Percentiles rank a stretch among this genome's conserved stretches.
Evolutionary conservation across 2,113 vertebrate genomes (phyloP).

Genomic region (Aegotheles bennettii): DNA sequence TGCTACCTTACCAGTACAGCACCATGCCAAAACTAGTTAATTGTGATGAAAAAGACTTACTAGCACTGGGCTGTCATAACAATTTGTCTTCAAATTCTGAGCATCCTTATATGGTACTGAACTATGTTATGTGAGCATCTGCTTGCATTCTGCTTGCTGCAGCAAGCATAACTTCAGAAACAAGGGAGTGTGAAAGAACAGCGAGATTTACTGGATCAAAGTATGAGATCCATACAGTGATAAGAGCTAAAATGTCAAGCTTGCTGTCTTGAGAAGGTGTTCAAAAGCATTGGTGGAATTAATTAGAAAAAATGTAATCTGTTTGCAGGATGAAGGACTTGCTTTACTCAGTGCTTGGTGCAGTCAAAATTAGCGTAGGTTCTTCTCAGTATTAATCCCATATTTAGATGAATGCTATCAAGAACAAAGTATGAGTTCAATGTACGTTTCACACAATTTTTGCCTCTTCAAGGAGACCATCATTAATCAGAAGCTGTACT

Average conservation of each 20-base stretch:
- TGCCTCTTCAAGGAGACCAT: background rate
- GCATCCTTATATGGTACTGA: background rate
- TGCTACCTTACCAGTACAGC: background rate
- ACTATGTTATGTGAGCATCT: background rate
- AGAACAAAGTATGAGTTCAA: background rate
- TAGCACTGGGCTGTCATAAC: background rate
- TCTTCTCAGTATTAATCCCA: background rate
- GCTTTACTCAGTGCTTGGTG: background rate
- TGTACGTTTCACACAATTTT: background rate
- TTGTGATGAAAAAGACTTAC: background rate
- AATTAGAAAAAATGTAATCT: background rate
- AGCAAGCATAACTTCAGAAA: background rate
- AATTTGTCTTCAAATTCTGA: background rate
- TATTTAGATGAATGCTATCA: background rate
- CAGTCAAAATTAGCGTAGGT: background rate
- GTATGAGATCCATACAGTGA: rapidly evolving
- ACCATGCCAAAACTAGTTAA: background rate
- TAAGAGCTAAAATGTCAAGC: background rate
- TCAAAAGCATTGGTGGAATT: background rate
- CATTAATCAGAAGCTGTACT: background rate
- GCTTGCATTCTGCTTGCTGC: background rate
- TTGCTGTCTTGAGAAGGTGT: background rate
- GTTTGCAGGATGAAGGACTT: background rate
- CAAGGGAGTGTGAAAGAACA: background rate
- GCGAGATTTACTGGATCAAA: background rate